phyloP scores from a whole-genome alignment of 2,888 invertebrate genomes.

The Amblyjoppa proteus region DNA sequence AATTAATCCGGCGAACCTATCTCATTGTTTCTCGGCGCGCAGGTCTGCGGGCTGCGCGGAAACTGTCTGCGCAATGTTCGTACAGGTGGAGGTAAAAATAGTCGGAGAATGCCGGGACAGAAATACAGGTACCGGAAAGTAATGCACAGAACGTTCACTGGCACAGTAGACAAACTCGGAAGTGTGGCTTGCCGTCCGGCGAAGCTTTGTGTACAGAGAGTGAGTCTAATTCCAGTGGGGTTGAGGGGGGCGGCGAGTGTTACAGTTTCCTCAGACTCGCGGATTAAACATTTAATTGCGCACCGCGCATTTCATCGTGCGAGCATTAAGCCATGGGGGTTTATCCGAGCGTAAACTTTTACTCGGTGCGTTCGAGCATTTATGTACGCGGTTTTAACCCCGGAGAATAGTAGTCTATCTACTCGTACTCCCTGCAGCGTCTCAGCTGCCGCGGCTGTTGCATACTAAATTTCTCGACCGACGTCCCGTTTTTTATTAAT shows the following conservation, averaged over 20 bases:
- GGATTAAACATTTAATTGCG: conserved; percentile 61
- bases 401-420: background rate
- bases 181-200: conserved; percentile 28
- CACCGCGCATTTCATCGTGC: conserved; percentile 49
- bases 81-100: conserved; percentile 2
- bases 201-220: conserved; percentile 33
- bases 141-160: conserved; percentile 26
- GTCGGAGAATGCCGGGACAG: background rate
- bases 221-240: conserved; percentile 39
- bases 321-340: conserved; percentile 30
- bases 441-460: background rate
- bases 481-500: conserved; percentile 4
- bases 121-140: conserved; percentile 14
- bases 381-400: conserved; percentile 25
- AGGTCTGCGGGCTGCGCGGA: background rate
- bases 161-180: conserved; percentile 30
- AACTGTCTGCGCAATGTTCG: conserved; percentile 25
- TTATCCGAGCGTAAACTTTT: conserved; percentile 44
- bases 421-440: background rate
- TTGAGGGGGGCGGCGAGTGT: background rate
- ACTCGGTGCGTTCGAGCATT: conserved; percentile 33
- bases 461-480: background rate
- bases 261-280: conserved; percentile 41
- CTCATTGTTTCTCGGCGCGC: conserved; percentile 12
- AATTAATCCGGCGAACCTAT: conserved; percentile 49